Evolutionary conservation across 2,797 vertebrate genomes (phyloP), one percentile per base, ranked within the genome.

Genomic region (Clarias pachynema): DNA sequence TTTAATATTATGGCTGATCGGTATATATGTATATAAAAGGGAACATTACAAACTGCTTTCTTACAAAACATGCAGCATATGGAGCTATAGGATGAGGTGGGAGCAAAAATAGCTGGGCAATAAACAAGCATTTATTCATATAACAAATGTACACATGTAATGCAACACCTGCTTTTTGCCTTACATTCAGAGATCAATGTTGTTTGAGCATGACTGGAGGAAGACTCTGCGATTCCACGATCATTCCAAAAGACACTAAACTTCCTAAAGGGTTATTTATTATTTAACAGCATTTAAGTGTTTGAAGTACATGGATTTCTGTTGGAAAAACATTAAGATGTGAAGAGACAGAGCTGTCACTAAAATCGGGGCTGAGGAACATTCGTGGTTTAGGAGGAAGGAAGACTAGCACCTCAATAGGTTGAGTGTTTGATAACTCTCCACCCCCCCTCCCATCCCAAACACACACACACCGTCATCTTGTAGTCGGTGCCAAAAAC

Each of bases 141-240:
- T 73, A 10, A 70, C 62, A 69, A 37, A 49, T 15, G 59, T 14
- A 26, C 44, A 82, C 12, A 60, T 70, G 78, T 62, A 22, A 73
- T 59, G 37, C 20, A 26, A 83, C 44, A 79, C 73, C 77, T 85
- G 83, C n/a, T 80, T 57, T 60, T 60, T n/a, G 40, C 74, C 69
- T 62, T 89, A 89, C 85, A 91, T 89, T 91, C 89, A 91, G 78
- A 83, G 82, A 86, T 83, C 81, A 87, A 83, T 82, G 83, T 68
- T 26, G 65, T 37, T 79, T 72, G 59, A 77, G 57, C 2, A 65
- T 69, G 80, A 86, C 20, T 85, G 75, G 44, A 88, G 90, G 86
- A 89, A 89, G 89, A 89, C 62, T 78, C 87, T 81, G 79, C 40
- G 87, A 87, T 86, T 83, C 49, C 82, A 68, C 57, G 37, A 87